A percentile compares a stretch with the other conserved stretches of the same genome.
Evolutionary conservation across 2,888 invertebrate species (phyloP).

Genomic region (Eustalomyia histrio): DNA sequence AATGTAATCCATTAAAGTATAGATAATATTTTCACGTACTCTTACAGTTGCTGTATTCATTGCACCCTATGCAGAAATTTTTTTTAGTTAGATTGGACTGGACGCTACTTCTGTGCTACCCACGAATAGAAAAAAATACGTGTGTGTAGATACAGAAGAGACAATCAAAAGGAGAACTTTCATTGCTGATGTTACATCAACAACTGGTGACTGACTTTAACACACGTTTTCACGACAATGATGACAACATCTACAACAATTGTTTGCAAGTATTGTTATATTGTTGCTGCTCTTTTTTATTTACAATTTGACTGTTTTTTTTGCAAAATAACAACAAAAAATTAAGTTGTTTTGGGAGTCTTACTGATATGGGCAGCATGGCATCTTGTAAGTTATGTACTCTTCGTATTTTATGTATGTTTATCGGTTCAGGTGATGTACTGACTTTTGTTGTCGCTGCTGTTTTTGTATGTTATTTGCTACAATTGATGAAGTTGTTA

Average conservation of each 20-base stretch:
- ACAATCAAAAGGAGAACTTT: slow-evolving; percentile 18
- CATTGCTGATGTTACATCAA: slow-evolving; percentile 35
- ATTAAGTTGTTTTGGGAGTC: slow-evolving; percentile 60
- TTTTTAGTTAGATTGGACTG: not conserved
- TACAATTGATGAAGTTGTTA: slow-evolving; percentile 47
- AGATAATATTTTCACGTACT: slow-evolving; percentile 50
- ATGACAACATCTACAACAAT: slow-evolving; percentile 71
- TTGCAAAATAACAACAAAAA: slow-evolving; percentile 44
- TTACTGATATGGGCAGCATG: slow-evolving; percentile 60
- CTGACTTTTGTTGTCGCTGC: slow-evolving; percentile 46
- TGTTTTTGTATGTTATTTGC: slow-evolving; percentile 8
- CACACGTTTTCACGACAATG: slow-evolving; percentile 74
- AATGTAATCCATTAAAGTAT: slow-evolving; percentile 36
- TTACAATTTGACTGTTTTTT: slow-evolving; percentile 60
- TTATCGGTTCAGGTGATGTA: slow-evolving; percentile 64
- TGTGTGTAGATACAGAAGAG: slow-evolving; percentile 14
- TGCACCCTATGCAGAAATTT: slow-evolving; percentile 29
- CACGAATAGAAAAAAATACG: slow-evolving; percentile 38
- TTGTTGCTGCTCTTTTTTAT: slow-evolving; percentile 46
- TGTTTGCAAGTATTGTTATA: slow-evolving; percentile 60
- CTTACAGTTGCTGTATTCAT: slow-evolving; percentile 6
- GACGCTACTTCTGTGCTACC: slow-evolving; percentile 57
- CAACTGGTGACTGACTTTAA: slow-evolving; percentile 75
- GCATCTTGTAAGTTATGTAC: slow-evolving; percentile 58
- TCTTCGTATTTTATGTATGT: slow-evolving; percentile 28